Percentiles rank a stretch among this genome's conserved stretches.
Conservation (phyloP, 2,797 vertebrate genomes). For the Gallirallus australis region DNA sequence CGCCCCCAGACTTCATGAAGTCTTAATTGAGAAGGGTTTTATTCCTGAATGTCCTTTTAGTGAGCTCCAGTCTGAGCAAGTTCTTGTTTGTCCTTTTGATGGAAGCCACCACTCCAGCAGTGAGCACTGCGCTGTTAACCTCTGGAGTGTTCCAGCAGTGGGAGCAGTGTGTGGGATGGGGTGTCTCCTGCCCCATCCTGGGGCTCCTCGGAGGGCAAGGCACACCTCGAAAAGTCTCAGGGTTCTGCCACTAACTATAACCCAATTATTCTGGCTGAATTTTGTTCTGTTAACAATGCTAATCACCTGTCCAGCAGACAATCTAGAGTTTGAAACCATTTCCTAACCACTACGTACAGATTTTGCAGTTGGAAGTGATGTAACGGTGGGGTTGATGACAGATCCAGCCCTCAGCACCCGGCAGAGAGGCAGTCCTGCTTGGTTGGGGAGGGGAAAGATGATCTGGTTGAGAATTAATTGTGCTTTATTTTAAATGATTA, state of each 20-base stretch:
- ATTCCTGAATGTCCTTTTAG: background rate
- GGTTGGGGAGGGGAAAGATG: background rate
- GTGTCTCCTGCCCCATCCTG: fast-evolving
- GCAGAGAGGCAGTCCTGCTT: background rate
- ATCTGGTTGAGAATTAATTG: background rate
- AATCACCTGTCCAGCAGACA: background rate
- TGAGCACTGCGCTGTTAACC: background rate
- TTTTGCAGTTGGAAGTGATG: constrained; percentile 11
- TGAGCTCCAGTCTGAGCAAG: background rate
- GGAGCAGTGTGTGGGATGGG: fast-evolving
- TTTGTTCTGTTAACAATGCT: background rate
- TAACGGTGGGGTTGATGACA: background rate
- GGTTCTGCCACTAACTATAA: background rate
- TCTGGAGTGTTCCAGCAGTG: background rate
- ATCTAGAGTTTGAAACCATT: background rate
- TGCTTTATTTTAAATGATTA: background rate
- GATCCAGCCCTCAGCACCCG: background rate
- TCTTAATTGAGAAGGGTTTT: background rate
- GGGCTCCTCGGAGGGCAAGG: background rate
- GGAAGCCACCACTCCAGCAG: background rate
- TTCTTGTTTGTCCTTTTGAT: background rate
- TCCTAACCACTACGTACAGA: background rate
- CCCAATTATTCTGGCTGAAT: background rate
- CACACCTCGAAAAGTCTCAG: background rate
- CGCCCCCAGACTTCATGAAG: background rate